Base-by-base conservation (phyloP, 2,888 invertebrate species). In the Adelognathus sp. region DNA sequence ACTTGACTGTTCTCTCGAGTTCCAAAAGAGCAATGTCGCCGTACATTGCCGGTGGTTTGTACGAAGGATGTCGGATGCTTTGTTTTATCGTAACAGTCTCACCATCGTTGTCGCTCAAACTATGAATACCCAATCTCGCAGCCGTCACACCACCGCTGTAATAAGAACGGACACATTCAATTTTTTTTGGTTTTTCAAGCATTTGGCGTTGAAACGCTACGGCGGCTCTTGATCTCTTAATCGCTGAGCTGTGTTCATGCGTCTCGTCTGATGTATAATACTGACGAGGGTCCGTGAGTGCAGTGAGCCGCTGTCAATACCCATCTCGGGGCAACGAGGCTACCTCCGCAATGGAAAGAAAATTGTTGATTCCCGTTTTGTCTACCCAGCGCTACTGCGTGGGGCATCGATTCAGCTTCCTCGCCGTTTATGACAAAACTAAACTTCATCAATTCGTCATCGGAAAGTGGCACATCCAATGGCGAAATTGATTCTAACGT, bases 21-120 rank as follows among this genome's bases (percentile, higher is more conserved):
- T 94, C 92, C 0, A 96, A 73, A 0, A 96, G 89, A 0, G 95
- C 95, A 63, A 96, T 94, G 84, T 96, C 96, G 82, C 95, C 92
- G 90, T 96, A 95, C 16, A 93, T 92, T 0, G 86, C 82, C 21
- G 87, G 85, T n/a, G 82, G 79, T 3, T 29, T 69, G n/a, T 81
- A 87, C 36, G 50, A 39, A 6, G 84, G 81, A 82, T 87, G 84
- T 5, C 81, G 76, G 46, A 75, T 21, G 11, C 61, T 58, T 7
- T 14, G 72, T 11, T 69, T 70, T 18, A 87, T 81, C 0, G 4
- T 6, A 27, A 64, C 18, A 0, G 16, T 74, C 3, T 71, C 44
- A 16, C 85, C 87, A 0, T 78, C 27, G 11, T 73, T 44, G 1
- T 81, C 61, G 21, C 61, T 81, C 39, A 86, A 64, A 11, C 61